Evolutionary conservation across 2,888 invertebrate genomes (phyloP).

Genomic region (Phlogophora meticulosa): DNA sequence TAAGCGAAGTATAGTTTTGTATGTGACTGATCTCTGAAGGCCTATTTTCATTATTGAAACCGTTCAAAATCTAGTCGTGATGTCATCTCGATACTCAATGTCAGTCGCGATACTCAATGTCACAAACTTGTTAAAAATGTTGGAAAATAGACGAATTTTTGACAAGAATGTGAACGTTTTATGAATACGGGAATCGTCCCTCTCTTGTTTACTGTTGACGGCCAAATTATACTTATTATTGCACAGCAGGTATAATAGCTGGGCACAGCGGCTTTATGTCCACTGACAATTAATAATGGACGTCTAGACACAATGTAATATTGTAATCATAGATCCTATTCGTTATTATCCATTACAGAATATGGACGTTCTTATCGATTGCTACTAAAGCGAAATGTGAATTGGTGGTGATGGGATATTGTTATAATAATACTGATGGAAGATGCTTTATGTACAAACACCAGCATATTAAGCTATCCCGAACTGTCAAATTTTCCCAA

Average conservation of each 20-base stretch:
- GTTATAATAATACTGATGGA: not conserved
- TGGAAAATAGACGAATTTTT: too few relatives aligned
- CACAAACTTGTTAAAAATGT: too few relatives aligned
- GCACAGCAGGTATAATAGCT: not conserved
- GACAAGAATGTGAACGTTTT: too few relatives aligned
- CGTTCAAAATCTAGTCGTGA: too few relatives aligned
- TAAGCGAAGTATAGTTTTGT: too few relatives aligned
- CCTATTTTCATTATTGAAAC: too few relatives aligned
- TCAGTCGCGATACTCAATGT: too few relatives aligned
- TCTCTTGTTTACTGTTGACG: constrained; percentile 4
- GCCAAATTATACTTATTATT: not conserved
- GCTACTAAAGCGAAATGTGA: not conserved
- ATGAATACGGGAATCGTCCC: too few relatives aligned
- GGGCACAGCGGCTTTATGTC: not conserved
- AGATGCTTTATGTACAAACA: not conserved
- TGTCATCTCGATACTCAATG: too few relatives aligned
- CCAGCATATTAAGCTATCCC: too few relatives aligned
- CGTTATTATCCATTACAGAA: not conserved
- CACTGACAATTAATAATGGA: constrained; percentile 1
- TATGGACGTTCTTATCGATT: not conserved
- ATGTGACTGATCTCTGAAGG: too few relatives aligned
- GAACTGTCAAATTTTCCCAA: too few relatives aligned
- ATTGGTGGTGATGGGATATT: not conserved
- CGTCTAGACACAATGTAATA: not conserved
- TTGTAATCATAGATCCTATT: not conserved